phyloP scores from a whole-genome alignment of 2,888 invertebrate species.

The Cheiracanthium punctorium region DNA sequence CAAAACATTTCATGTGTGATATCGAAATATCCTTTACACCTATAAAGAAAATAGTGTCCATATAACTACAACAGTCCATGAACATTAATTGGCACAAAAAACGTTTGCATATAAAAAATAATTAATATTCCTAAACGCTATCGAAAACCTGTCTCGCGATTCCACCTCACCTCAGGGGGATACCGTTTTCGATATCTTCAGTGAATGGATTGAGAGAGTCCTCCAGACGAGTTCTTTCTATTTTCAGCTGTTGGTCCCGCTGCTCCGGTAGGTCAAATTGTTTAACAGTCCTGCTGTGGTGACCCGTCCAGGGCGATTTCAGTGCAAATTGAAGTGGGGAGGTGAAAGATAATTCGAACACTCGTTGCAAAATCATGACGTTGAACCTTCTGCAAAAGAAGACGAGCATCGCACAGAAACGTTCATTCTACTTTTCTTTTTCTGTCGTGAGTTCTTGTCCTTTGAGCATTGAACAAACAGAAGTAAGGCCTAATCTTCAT shows the following conservation, averaged over 20 bases:
- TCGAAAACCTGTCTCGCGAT: conserved; percentile 31
- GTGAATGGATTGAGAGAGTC: neutral
- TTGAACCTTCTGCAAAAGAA: too few relatives aligned
- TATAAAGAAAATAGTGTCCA: conserved; percentile 24
- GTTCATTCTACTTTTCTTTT: too few relatives aligned
- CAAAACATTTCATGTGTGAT: neutral
- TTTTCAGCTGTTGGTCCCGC: neutral
- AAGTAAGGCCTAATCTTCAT: too few relatives aligned
- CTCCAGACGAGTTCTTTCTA: neutral
- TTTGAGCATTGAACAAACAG: too few relatives aligned
- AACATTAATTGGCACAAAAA: conserved; percentile 62
- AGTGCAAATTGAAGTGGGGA: conserved; percentile 5
- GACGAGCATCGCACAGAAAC: too few relatives aligned
- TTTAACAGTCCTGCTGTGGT: neutral
- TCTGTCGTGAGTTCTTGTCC: too few relatives aligned
- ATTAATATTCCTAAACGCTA: conserved; percentile 33
- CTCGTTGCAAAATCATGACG: too few relatives aligned
- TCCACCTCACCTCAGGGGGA: conserved; percentile 11
- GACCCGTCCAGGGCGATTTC: neutral
- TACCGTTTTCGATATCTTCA: conserved; percentile 13
- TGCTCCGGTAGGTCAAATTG: neutral
- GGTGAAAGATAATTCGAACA: too few relatives aligned
- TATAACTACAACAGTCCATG: conserved; percentile 30
- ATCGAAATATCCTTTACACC: conserved; percentile 20
- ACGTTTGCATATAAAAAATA: conserved; percentile 44